Conservation (phyloP, 2,888 invertebrate genomes). For the Reticulitermes lucifugus region DNA sequence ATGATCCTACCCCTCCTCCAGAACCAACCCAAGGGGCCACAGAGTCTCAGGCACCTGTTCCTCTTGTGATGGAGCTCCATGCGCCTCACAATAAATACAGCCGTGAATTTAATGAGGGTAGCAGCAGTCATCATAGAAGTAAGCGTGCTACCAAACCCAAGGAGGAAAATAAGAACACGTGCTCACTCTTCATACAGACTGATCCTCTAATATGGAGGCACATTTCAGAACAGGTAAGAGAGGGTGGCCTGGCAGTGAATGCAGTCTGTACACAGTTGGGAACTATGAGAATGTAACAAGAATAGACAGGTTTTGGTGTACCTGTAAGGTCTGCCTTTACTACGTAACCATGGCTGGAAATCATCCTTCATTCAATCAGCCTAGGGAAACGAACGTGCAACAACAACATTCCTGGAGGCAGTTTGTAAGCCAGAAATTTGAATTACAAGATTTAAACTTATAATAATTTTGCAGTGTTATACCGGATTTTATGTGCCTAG, state of each 20-base stretch:
- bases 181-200: constrained; percentile 96
- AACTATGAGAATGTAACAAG: no score
- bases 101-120: constrained; percentile 75
- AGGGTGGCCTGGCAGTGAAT: not conserved
- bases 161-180: constrained; percentile 84
- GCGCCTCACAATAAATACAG: constrained; percentile 72
- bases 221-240: constrained; percentile 83
- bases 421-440: no score
- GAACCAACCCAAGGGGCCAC: not conserved
- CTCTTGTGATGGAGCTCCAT: not conserved
- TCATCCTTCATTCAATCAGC: no score
- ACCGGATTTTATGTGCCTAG: no score
- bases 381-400: no score
- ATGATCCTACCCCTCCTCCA: constrained; percentile 51
- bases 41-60: not conserved
- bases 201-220: constrained; percentile 98
- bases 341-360: no score
- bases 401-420: no score
- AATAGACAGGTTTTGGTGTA: no score
- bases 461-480: no score
- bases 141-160: constrained; percentile 71
- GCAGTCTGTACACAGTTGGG: no score
- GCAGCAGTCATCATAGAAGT: constrained; percentile 64
- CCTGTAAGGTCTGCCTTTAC: no score
- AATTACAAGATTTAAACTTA: no score